Evolutionary conservation across 2,888 invertebrate genomes (phyloP).

Genomic region (Synanthedon tipuliformis): DNA sequence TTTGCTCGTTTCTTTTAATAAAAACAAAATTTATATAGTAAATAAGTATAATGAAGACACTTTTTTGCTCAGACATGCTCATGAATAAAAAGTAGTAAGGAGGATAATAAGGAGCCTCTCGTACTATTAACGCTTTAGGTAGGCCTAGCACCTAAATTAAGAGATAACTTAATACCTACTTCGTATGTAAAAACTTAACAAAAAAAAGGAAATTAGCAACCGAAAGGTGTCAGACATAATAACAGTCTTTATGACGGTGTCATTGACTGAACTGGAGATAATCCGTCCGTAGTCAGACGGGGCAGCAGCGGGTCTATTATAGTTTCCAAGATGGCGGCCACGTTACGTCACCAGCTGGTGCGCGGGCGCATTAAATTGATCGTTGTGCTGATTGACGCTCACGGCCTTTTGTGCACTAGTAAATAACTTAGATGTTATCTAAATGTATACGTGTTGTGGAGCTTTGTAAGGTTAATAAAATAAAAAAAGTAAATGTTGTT

Average conservation of each 20-base stretch:
- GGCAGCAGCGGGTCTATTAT: constrained; percentile 3
- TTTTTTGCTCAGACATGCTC: too few species aligned
- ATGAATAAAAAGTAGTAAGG: too few species aligned
- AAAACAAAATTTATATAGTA: too few species aligned
- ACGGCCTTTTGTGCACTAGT: constrained; percentile 16
- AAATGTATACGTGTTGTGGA: not conserved
- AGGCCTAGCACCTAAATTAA: too few species aligned
- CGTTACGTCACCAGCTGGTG: constrained; percentile 26
- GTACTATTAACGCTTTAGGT: too few species aligned
- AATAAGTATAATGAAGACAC: too few species aligned
- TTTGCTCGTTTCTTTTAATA: too few species aligned
- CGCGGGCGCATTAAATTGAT: constrained; percentile 38
- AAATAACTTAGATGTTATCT: not conserved
- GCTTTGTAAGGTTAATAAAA: not conserved
- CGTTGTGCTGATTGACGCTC: constrained; percentile 42
- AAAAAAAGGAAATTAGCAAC: not conserved
- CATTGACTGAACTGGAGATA: constrained; percentile 1
- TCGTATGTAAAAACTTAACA: too few species aligned
- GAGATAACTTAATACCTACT: too few species aligned
- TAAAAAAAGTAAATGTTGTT: not conserved
- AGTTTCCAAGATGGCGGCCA: constrained; percentile 30
- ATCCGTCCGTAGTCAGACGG: not conserved
- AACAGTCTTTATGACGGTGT: not conserved
- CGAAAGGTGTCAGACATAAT: not conserved
- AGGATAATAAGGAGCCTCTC: too few species aligned